phyloP scores from a whole-genome alignment of 2,113 vertebrate species.

The Beaufortia kweichowensis region DNA sequence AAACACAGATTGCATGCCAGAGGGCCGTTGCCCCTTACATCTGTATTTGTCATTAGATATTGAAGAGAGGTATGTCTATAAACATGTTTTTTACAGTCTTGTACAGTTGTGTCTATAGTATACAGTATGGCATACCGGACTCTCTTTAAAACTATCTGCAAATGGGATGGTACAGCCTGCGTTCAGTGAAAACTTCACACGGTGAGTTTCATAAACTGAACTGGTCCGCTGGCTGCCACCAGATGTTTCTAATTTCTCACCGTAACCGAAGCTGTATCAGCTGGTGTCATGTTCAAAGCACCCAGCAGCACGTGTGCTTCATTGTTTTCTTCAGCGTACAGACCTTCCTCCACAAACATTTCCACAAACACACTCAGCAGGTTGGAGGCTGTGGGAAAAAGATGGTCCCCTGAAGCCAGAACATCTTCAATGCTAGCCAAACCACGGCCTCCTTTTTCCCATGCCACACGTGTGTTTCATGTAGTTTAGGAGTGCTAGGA shows the following conservation, averaged over 20 bases:
- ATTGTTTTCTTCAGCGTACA: slow-evolving; percentile 53
- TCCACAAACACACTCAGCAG: slow-evolving; percentile 61
- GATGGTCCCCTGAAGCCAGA: slow-evolving; percentile 54
- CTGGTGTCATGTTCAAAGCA: slow-evolving; percentile 70
- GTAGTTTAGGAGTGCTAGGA: slow-evolving; percentile 9
- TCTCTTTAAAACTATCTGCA: slow-evolving; percentile 34
- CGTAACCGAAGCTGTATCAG: slow-evolving; percentile 57
- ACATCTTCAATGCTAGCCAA: slow-evolving; percentile 43
- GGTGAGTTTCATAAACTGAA: slow-evolving; percentile 54
- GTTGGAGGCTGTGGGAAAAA: slow-evolving; percentile 60
- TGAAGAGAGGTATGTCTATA: slow-evolving; percentile 10
- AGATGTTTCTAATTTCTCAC: slow-evolving; percentile 68
- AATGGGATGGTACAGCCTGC: slow-evolving; percentile 28
- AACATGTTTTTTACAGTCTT: slow-evolving; percentile 42
- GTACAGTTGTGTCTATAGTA: slow-evolving; percentile 25
- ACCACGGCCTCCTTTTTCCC: slow-evolving; percentile 21
- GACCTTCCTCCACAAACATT: slow-evolving; percentile 67
- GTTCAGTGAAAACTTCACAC: slow-evolving; percentile 32
- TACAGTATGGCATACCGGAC: slow-evolving; percentile 30
- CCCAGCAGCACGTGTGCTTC: slow-evolving; percentile 57
- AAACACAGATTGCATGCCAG: slow-evolving; percentile 45
- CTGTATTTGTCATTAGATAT: slow-evolving; percentile 51
- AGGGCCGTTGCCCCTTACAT: slow-evolving; percentile 17
- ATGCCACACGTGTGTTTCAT: slow-evolving; percentile 31
- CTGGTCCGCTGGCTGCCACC: slow-evolving; percentile 52